These are phyloP conservation scores for Fabriciana adippe DNA, from an alignment of 2,888 invertebrate species.

Conservation along the genomic window DNA sequence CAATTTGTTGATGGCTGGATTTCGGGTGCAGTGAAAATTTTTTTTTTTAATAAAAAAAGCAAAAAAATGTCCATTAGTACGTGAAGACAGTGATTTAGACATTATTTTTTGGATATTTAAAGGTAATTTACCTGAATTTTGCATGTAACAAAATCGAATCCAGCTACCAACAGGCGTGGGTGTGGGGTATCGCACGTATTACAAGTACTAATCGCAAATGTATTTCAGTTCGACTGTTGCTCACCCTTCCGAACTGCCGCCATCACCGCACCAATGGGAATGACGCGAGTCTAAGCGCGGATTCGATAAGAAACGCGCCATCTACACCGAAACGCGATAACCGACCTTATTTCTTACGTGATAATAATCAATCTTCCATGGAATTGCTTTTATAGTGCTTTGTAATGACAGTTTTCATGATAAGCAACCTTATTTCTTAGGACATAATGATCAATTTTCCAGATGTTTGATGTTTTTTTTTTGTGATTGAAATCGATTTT, in stretches of 20 bases:
- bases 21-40: constrained; percentile 35
- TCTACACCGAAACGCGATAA: constrained; percentile 59
- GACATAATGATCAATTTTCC: background rate
- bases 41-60: background rate
- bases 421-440: background rate
- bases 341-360: constrained; percentile 14
- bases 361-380: background rate
- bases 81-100: too few species aligned
- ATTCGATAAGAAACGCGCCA: constrained; percentile 61
- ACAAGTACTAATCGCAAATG: constrained; percentile 45
- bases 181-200: constrained; percentile 46
- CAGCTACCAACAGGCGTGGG: constrained; percentile 46
- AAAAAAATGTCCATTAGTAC: too few species aligned
- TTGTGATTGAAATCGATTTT: too few species aligned
- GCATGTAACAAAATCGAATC: constrained; percentile 33
- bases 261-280: constrained; percentile 99
- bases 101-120: background rate
- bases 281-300: constrained; percentile 84
- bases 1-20: constrained; percentile 57
- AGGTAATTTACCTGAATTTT: background rate
- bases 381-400: constrained; percentile 7
- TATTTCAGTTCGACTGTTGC: constrained; percentile 96
- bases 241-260: constrained; percentile 98
- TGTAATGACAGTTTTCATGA: background rate
- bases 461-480: background rate